Percentiles rank a stretch among this genome's conserved stretches.
These are phyloP conservation scores for Rhynchophorus ferrugineus DNA, from an alignment of 1,140 invertebrate genomes.

Conservation along the genomic window DNA sequence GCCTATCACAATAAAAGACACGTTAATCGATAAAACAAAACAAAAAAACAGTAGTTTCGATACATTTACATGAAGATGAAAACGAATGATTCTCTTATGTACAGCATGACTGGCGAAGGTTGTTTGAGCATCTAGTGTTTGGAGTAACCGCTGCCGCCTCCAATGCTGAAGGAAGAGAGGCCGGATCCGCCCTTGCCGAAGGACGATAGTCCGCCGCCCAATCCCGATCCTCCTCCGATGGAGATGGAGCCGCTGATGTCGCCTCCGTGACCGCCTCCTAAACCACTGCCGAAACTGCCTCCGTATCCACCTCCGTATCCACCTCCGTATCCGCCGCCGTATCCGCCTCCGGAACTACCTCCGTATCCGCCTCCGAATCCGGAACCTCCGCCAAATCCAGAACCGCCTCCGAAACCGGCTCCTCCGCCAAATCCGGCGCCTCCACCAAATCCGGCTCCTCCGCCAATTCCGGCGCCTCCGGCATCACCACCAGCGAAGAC, in stretches of 20 bases:
- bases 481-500: constrained; percentile 26
- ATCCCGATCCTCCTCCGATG: neutral
- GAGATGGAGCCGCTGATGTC: constrained; percentile 5
- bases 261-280: constrained; percentile 1
- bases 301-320: constrained; percentile 7
- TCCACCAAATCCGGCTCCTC: constrained; percentile 17
- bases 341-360: constrained; percentile 12
- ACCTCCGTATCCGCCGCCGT: constrained; percentile 11
- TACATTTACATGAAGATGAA: constrained; percentile 4
- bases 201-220: constrained; percentile 2
- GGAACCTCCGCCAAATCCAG: constrained; percentile 20
- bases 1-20: constrained; percentile 3
- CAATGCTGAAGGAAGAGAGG: constrained; percentile 10
- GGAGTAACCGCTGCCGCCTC: constrained; percentile 15
- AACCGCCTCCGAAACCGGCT: constrained; percentile 19
- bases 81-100: constrained; percentile 5
- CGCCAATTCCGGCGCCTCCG: constrained; percentile 17
- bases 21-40: too few relatives aligned
- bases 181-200: constrained; percentile 14
- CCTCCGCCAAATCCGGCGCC: constrained; percentile 19
- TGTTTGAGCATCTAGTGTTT: constrained; percentile 8
- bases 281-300: neutral
- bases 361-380: constrained; percentile 22
- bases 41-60: constrained; percentile 1
- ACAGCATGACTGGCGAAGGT: constrained; percentile 1